Evolutionary conservation across 1,140 invertebrate species (phyloP).

Genomic region (Conus betulinus): DNA sequence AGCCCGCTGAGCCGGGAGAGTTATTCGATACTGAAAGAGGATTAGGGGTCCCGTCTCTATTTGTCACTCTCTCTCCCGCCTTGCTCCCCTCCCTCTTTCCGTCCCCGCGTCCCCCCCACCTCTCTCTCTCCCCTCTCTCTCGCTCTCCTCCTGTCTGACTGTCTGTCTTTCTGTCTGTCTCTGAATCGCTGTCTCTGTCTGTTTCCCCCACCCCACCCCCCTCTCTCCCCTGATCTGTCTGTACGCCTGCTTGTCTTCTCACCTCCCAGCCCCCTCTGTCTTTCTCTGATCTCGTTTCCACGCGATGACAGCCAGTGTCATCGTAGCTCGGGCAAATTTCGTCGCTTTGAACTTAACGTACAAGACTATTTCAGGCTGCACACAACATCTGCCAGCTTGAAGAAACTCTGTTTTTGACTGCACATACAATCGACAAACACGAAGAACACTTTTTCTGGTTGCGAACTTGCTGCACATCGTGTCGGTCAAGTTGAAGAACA

Average conservation of each 20-base stretch:
- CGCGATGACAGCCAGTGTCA: no score
- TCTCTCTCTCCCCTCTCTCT: not conserved
- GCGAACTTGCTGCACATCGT: no score
- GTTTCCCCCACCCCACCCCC: not conserved
- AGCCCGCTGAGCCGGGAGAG: no score
- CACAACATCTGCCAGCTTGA: no score
- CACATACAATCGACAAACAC: no score
- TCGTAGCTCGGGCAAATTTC: no score
- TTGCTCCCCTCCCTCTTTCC: not conserved
- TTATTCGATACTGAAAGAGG: no score
- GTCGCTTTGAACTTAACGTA: no score
- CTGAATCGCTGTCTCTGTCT: not conserved
- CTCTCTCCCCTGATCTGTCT: not conserved
- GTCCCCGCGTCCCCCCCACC: not conserved
- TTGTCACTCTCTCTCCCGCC: not conserved
- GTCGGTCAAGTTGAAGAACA: no score
- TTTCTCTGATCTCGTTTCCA: not conserved
- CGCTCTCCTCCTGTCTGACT: not conserved
- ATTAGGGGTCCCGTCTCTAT: not conserved
- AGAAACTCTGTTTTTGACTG: no score
- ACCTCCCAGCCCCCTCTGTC: not conserved
- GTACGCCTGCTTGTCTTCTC: not conserved
- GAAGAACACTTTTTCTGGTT: no score
- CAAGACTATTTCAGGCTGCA: no score
- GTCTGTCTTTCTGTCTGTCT: not conserved